Conservation (phyloP, 2,888 invertebrate genomes). For the Gnatocerus cornutus region DNA sequence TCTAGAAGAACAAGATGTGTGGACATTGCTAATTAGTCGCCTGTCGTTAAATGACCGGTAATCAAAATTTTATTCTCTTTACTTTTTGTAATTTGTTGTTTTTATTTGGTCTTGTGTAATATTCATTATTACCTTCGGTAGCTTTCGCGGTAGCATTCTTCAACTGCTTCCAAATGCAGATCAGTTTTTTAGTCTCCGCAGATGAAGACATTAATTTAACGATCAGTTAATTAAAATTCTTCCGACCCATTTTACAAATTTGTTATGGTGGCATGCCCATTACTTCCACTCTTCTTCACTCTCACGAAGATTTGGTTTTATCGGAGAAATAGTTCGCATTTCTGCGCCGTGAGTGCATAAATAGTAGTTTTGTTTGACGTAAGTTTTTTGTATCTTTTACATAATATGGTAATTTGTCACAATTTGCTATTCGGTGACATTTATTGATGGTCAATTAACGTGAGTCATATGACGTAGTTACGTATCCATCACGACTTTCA, state of each 20-base stretch:
- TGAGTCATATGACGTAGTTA: slow-evolving; percentile 8
- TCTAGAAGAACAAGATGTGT: no score
- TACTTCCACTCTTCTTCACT: neutral
- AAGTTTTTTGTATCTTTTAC: neutral
- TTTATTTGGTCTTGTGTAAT: no score
- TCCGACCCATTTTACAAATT: slow-evolving; percentile 8
- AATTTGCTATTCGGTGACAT: slow-evolving; percentile 25
- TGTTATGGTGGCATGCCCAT: neutral
- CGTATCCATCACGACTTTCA: neutral
- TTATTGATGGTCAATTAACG: slow-evolving; percentile 24
- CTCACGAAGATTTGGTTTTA: neutral
- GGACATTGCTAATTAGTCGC: no score
- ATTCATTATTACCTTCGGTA: no score
- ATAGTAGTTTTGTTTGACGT: no score
- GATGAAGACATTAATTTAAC: slow-evolving; percentile 15
- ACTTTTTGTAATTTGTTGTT: no score
- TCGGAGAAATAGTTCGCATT: neutral
- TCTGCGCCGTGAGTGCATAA: neutral
- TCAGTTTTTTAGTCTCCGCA: neutral
- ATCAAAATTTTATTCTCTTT: no score
- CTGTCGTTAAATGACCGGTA: no score
- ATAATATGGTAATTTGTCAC: slow-evolving; percentile 20
- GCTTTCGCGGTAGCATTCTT: no score
- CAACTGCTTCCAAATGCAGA: neutral
- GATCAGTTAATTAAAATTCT: slow-evolving; percentile 27